Evolutionary conservation across 2,113 vertebrate genomes (phyloP), one percentile per base, ranked within the genome.

Genomic region (Theropithecus gelada): DNA sequence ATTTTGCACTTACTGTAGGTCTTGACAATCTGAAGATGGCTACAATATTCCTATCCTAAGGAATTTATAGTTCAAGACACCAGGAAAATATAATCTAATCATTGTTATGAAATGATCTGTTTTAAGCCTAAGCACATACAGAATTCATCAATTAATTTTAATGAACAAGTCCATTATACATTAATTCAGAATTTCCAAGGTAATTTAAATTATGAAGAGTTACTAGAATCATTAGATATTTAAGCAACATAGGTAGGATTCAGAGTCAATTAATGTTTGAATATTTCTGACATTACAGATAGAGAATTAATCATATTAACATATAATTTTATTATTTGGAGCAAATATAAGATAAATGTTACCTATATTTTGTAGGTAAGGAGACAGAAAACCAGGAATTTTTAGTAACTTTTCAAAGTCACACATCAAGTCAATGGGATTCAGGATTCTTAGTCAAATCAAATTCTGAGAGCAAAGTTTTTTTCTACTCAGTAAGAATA

Each of bases 61-160:
- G 6, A 80, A 83, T 70, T 50, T 30, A 95, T 18, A 27, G 30
- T 80, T 23, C 8, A 55, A 72, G 61, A 68, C 32, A 96, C 57
- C n/a, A 90, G 20, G 8, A 88, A 96, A 92, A 38, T 1, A 64
- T 22, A 87, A 61, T 5, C 1, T 84, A 22, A 72, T 61, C 22
- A 35, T 78, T 83, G 30, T 57, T 6, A 79, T 45, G 2, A 82
- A 83, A 89, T 40, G 18, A 94, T 0, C 2, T 35, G 84, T 97
- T 84, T 45, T 16, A n/a, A 96, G 91, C 17, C 14, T 88, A 43
- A 96, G 9, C 27, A 48, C 48, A 50, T 48, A 79, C 0, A 72
- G 59, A 68, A 68, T 57, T 48, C 27, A 57, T 93, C 52, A 91
- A 48, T 95, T 68, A n/a, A 82, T 81, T 94, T 90, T 64, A 80